Evolutionary conservation across 1,140 invertebrate genomes (phyloP).

Genomic region (silkworm (Bombyx mori)): ASM3026992v2 NC_085118.1:10083001-10083500

Average conservation of each 20-base stretch:
- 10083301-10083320: conserved; percentile 40
- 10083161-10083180: conserved; percentile 39
- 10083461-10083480: no score
- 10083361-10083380: conserved; percentile 24
- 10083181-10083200: conserved; percentile 45
- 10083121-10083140: conserved; percentile 70
- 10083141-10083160: conserved; percentile 44
- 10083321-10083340: conserved; percentile 29
- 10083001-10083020: conserved; percentile 49
- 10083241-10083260: conserved; percentile 51
- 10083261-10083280: conserved; percentile 44
- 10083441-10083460: no score
- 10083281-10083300: conserved; percentile 49
- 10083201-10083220: conserved; percentile 52
- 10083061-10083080: conserved; percentile 71
- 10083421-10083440: no score
- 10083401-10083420: no score
- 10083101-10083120: conserved; percentile 73
- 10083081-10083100: conserved; percentile 61
- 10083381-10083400: no score
- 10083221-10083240: conserved; percentile 57
- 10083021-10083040: conserved; percentile 53
- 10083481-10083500: no score
- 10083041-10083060: conserved; percentile 72
- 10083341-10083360: conserved; percentile 16